Percentiles rank a stretch among this genome's conserved stretches.
Evolutionary conservation across 2,888 invertebrate species (phyloP).

Genomic region (Incurvaria masculella): DNA sequence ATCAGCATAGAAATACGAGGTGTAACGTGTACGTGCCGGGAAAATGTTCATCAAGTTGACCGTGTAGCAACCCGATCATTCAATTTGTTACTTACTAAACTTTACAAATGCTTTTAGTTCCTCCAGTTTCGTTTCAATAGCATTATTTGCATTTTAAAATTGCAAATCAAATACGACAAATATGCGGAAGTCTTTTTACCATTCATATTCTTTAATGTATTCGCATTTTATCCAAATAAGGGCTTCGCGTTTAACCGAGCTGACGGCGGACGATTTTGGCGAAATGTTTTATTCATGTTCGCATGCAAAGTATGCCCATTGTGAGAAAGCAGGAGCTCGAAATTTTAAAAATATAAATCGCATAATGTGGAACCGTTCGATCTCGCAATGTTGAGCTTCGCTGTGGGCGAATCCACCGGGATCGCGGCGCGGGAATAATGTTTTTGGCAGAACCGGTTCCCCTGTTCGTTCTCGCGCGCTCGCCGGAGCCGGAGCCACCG

Average conservation of each 20-base stretch:
- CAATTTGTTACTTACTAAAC: no score
- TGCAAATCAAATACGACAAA: slow-evolving; percentile 3
- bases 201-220: slow-evolving; percentile 25
- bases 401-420: no score
- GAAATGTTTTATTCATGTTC: slow-evolving; percentile 43
- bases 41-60: no score
- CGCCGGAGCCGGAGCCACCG: no score
- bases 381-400: no score
- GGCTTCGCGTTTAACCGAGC: slow-evolving; percentile 17
- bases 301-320: slow-evolving; percentile 20
- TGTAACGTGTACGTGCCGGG: no score
- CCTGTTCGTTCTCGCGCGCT: not conserved
- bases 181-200: slow-evolving; percentile 8
- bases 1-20: no score
- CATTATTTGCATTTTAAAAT: no score
- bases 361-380: no score
- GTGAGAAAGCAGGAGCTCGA: not conserved
- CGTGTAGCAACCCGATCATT: no score
- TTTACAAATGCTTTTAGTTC: no score
- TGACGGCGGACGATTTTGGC: slow-evolving; percentile 29
- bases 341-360: not conserved
- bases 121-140: no score
- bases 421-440: not conserved
- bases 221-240: slow-evolving; percentile 28
- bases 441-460: not conserved